Conservation (phyloP, 2,113 vertebrate genomes). For the Bufo bufo region DNA sequence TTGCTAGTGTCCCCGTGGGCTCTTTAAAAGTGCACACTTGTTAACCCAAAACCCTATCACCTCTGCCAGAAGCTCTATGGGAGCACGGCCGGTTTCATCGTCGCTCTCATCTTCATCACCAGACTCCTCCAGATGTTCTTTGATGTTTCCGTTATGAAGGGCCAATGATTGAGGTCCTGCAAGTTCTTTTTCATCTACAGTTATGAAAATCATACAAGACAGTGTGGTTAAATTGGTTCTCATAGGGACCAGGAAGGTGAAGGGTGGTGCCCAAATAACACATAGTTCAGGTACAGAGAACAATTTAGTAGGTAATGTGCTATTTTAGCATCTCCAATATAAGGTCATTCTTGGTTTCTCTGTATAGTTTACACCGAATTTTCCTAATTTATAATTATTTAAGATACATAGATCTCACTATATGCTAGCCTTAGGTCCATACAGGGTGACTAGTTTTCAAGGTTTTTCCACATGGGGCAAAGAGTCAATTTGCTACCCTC, state of each 20-base stretch:
- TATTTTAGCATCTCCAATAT: neutral
- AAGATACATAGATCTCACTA: neutral
- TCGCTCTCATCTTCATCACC: slow-evolving; percentile 54
- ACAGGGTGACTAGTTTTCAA: neutral
- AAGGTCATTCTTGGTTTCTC: neutral
- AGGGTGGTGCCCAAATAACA: neutral
- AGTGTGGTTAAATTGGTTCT: neutral
- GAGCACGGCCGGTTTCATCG: slow-evolving; percentile 62
- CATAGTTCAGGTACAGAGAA: neutral
- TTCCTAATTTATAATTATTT: neutral
- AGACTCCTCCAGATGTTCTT: slow-evolving; percentile 58
- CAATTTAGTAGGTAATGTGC: neutral
- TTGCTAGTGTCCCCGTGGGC: neutral
- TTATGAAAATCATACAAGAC: slow-evolving; percentile 44
- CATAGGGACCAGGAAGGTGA: neutral
- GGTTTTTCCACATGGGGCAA: too few relatives aligned
- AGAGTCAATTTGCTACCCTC: too few relatives aligned
- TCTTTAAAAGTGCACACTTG: neutral
- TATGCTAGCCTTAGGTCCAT: neutral
- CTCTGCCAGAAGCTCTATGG: slow-evolving; percentile 69
- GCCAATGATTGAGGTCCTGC: slow-evolving; percentile 45
- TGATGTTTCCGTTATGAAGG: slow-evolving; percentile 32
- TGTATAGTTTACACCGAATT: neutral
- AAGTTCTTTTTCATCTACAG: slow-evolving; percentile 61
- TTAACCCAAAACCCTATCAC: slow-evolving; percentile 59